Evolutionary conservation across 1,140 invertebrate genomes (phyloP).

Genomic region (Aphis gossypii): DNA sequence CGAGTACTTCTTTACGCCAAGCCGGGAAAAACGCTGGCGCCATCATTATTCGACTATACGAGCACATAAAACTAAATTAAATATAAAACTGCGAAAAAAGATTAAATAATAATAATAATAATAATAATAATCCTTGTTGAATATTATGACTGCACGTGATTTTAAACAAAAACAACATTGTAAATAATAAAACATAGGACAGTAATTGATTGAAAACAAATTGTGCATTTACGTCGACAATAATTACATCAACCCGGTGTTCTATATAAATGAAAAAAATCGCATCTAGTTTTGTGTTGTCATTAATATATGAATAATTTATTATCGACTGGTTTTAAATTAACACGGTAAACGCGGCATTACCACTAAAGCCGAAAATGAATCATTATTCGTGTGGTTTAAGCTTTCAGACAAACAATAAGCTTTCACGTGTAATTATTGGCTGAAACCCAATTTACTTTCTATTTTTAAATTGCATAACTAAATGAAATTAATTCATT

Average conservation of each 20-base stretch:
- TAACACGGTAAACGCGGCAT: neutral
- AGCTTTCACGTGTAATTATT: neutral
- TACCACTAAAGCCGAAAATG: neutral
- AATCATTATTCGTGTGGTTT: constrained; percentile 8
- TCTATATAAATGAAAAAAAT: neutral
- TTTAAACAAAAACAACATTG: neutral
- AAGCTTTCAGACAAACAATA: neutral
- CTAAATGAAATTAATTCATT: neutral
- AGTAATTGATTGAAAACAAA: neutral
- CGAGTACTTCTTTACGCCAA: too few relatives aligned
- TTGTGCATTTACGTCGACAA: neutral
- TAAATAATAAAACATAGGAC: neutral
- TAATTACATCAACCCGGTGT: neutral
- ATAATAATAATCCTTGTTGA: neutral
- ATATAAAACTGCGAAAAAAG: neutral
- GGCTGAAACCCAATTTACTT: neutral
- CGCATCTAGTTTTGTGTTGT: neutral
- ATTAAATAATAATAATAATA: neutral
- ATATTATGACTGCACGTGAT: neutral
- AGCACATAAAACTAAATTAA: too few relatives aligned
- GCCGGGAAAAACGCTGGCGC: too few relatives aligned
- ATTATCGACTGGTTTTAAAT: neutral
- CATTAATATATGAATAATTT: neutral
- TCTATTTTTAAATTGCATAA: neutral
- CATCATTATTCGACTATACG: too few relatives aligned